phyloP scores from a whole-genome alignment of 2,113 vertebrate genomes.

The Jacana jacana region DNA sequence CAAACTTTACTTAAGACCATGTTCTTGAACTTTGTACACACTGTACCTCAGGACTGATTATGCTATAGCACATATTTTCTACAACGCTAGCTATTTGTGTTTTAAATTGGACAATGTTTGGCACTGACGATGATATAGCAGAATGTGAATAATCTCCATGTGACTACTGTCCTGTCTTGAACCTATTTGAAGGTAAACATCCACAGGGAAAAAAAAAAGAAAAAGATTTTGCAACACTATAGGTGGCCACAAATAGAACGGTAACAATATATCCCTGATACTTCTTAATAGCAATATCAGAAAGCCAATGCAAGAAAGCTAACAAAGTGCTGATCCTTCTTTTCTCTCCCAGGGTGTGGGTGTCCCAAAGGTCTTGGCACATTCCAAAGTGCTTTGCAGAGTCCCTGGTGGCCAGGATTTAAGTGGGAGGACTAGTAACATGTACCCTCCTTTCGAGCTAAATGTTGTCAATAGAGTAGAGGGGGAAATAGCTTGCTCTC shows the following conservation, averaged over 20 bases:
- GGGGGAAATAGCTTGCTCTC: neutral
- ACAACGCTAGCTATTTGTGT: neutral
- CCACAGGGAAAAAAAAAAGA: accelerated
- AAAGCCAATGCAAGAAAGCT: neutral
- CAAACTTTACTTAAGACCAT: neutral
- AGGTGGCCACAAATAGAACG: neutral
- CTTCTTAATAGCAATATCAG: neutral
- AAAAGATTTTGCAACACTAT: neutral
- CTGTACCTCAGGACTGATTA: neutral
- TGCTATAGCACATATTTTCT: neutral
- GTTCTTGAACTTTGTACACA: neutral
- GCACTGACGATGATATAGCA: neutral
- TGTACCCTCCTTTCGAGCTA: neutral
- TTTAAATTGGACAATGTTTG: neutral
- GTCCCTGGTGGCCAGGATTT: neutral
- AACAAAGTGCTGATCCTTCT: neutral
- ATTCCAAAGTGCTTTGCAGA: neutral
- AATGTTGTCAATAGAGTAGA: neutral
- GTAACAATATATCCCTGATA: neutral
- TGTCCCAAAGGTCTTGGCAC: neutral
- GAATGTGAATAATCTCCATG: neutral
- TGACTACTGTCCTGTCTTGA: neutral
- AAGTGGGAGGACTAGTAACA: neutral
- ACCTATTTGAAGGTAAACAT: neutral
- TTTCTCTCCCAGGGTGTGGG: neutral